Conservation (phyloP, 2,797 vertebrate genomes). For the Neomorphus geoffroyi region DNA sequence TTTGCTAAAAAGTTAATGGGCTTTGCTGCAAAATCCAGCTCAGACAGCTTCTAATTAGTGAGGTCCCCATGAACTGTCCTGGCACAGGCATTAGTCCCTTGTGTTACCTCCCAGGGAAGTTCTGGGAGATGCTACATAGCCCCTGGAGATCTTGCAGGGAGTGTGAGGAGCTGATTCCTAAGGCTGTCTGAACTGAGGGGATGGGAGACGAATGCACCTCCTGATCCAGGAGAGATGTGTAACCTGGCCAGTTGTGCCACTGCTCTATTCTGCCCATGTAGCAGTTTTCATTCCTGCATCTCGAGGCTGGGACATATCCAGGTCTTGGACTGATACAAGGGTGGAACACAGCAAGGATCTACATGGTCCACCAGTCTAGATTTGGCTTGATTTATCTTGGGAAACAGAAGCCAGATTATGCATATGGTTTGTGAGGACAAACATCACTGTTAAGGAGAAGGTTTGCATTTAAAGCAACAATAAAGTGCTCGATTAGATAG, state of each 20-base stretch:
- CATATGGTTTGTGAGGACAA: neutral
- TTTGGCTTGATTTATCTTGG: neutral
- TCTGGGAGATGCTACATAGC: neutral
- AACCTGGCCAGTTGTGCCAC: neutral
- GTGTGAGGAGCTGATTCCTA: neutral
- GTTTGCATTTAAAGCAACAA: neutral
- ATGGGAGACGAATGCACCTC: neutral
- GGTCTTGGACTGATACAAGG: rapidly evolving
- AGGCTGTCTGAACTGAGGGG: neutral
- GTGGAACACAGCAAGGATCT: neutral
- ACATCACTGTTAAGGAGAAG: neutral
- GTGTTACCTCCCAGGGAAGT: neutral
- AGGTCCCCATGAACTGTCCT: neutral
- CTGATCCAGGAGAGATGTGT: neutral
- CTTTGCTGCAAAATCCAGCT: neutral
- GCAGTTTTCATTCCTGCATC: neutral
- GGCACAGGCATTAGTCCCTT: neutral
- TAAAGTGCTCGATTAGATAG: neutral
- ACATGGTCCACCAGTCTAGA: neutral
- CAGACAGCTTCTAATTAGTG: neutral
- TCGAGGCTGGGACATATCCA: neutral
- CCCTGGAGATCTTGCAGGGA: neutral
- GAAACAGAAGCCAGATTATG: neutral
- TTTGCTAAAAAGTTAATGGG: neutral
- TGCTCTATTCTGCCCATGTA: neutral